Evolutionary conservation across 2,797 vertebrate species (phyloP), one percentile per base, ranked within the genome.

Genomic region (Sebastes trivittatus): DNA sequence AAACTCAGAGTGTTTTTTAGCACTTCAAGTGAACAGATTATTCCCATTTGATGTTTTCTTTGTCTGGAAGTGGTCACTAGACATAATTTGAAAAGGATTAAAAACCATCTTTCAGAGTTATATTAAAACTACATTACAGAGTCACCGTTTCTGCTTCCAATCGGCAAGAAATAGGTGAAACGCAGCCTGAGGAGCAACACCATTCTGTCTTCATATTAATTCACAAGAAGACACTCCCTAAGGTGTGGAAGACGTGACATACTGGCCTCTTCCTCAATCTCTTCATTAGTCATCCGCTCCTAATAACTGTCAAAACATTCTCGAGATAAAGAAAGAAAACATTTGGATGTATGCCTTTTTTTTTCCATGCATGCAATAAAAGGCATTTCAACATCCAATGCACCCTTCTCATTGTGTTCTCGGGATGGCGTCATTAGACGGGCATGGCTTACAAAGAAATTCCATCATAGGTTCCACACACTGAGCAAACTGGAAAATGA

Each of bases 171-270:
- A 67, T 6, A 22, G 20, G 54, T 72, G 71, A 80, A 72, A 36
- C n/a, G 2, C 7, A 55, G 66, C 78, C 63, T 4, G 25, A 56
- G 65, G 76, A 25, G 16, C 18, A 54, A 36, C 49, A 52, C 20
- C 13, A 11, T 71, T 69, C 62, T 64, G 56, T 81, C 81, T 49
- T 27, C 56, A 76, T 80, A 30, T 75, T 32, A 30, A 77, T 76
- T 66, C 7, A 59, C 27, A 8, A 49, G 46, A 20, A 38, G 27
- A 65, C 63, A 67, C 20, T 55, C 60, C 62, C 62, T 23, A n/a
- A 77, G 59, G 58, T 38, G 13, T 56, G 30, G 36, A 69, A 2
- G 1, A 30, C 16, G 16, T 25, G 2, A 75, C 58, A 56, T 10
- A 52, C 74, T 22, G 2, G 16, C 52, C 14, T 71, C 52, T 38